These are phyloP conservation scores for Heteromormyrus szaboi DNA, from an alignment of 2,797 vertebrate genomes.

Conservation along the genomic window DNA sequence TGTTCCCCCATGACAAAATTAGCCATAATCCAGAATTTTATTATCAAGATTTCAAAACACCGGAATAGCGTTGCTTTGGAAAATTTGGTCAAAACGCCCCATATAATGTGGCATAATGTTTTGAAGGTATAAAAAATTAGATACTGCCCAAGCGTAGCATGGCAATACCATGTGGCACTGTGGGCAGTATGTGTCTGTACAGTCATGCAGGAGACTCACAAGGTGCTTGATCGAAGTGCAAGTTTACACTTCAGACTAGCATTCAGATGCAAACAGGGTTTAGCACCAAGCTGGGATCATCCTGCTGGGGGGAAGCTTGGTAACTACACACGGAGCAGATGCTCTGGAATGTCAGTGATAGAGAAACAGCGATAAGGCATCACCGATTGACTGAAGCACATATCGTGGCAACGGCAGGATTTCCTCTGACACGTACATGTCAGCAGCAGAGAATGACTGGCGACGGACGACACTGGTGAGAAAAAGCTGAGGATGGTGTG, in stretches of 20 bases:
- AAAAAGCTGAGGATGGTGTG: background rate
- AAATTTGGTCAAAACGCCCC: background rate
- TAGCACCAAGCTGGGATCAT: background rate
- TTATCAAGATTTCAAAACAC: background rate
- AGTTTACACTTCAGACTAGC: background rate
- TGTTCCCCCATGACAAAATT: background rate
- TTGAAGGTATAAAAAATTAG: background rate
- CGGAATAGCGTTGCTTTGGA: background rate
- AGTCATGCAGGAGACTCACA: background rate
- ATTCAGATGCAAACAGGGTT: background rate
- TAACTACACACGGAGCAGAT: background rate
- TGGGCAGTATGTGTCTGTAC: background rate
- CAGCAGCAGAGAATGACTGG: background rate
- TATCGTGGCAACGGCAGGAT: background rate
- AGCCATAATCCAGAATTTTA: background rate
- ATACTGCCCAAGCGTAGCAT: background rate
- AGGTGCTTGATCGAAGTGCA: background rate
- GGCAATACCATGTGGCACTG: background rate
- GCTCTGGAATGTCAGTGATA: background rate
- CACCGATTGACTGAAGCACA: background rate
- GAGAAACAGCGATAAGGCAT: background rate
- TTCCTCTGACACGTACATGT: background rate
- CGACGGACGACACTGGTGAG: background rate
- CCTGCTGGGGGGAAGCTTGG: background rate
- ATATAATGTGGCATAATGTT: background rate